Evolutionary conservation across 1,140 invertebrate genomes (phyloP).

Genomic region (Lepidostoma basale): DNA sequence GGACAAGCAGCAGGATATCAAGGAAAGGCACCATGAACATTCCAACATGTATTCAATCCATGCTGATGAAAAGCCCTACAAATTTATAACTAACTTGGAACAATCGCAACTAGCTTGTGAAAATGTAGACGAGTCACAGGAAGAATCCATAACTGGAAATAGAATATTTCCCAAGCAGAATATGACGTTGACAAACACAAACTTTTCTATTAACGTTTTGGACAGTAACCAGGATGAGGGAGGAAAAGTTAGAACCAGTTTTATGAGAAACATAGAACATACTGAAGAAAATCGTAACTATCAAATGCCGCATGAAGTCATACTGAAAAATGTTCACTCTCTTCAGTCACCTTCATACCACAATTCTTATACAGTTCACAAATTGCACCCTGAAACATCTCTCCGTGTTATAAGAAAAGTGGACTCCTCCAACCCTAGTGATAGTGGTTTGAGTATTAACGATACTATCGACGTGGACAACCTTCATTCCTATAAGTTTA

Average conservation of each 20-base stretch:
- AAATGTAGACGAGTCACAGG: background rate
- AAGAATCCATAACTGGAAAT: slow-evolving; percentile 8
- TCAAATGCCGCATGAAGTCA: slow-evolving; percentile 19
- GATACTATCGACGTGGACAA: slow-evolving; percentile 54
- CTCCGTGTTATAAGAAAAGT: slow-evolving; percentile 35
- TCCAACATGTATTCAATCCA: slow-evolving; percentile 35
- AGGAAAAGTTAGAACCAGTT: background rate
- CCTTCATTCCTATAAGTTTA: slow-evolving; percentile 84
- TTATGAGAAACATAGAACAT: background rate
- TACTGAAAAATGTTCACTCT: background rate
- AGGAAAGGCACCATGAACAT: slow-evolving; percentile 53
- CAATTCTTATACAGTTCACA: background rate
- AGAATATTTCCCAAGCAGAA: slow-evolving; percentile 11
- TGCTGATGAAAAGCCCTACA: background rate
- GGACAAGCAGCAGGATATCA: slow-evolving; percentile 54
- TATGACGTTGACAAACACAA: background rate
- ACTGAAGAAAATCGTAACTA: background rate
- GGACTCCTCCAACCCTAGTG: slow-evolving; percentile 18
- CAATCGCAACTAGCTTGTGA: background rate
- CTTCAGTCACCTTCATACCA: background rate
- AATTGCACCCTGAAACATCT: background rate
- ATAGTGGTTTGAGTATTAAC: slow-evolving; percentile 45
- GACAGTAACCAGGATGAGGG: slow-evolving; percentile 27
- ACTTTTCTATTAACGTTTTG: slow-evolving; percentile 14
- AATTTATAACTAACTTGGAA: slow-evolving; percentile 16